Percentiles rank a stretch among this genome's conserved stretches.
Conservation (phyloP, 2,113 vertebrate species). For the Xenopus laevis region DNA sequence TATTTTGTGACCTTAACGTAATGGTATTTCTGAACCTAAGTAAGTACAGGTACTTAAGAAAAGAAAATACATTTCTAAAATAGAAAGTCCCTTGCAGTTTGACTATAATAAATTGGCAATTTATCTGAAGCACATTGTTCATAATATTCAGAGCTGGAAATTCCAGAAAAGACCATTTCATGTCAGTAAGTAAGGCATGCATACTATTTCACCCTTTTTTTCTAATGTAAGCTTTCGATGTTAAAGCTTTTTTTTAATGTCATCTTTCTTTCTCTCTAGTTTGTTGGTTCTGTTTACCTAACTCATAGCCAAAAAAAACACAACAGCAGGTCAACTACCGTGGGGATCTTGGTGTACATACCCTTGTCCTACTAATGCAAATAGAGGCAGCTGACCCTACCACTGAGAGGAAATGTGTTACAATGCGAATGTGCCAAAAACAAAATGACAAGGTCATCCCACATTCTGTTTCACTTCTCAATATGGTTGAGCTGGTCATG, state of each 20-base stretch:
- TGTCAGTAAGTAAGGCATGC: not conserved
- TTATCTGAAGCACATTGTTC: conserved; percentile 14
- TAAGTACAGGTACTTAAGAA: not conserved
- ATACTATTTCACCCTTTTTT: not conserved
- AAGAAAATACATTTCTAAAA: conserved; percentile 2
- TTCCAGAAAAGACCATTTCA: conserved; percentile 9
- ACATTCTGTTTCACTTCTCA: not conserved
- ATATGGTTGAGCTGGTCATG: not conserved
- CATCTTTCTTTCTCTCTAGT: not conserved
- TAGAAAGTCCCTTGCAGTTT: conserved; percentile 13
- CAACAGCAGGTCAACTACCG: conserved; percentile 21
- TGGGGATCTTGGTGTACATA: conserved; percentile 3
- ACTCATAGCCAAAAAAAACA: not conserved
- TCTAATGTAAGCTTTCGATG: not conserved
- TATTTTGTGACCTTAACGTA: conserved; percentile 24
- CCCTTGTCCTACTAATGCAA: conserved; percentile 8
- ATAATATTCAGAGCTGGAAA: conserved; percentile 21
- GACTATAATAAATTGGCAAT: conserved; percentile 27
- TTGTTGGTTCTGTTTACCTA: not conserved
- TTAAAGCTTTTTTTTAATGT: not conserved
- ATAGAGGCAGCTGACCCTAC: conserved; percentile 26
- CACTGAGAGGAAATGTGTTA: conserved; percentile 38
- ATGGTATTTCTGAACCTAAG: conserved; percentile 14
- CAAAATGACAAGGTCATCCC: conserved; percentile 28
- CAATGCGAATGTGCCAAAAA: conserved; percentile 12